These are phyloP conservation scores for Philereme vetulata DNA, from an alignment of 2,888 invertebrate species.

Conservation along the genomic window DNA sequence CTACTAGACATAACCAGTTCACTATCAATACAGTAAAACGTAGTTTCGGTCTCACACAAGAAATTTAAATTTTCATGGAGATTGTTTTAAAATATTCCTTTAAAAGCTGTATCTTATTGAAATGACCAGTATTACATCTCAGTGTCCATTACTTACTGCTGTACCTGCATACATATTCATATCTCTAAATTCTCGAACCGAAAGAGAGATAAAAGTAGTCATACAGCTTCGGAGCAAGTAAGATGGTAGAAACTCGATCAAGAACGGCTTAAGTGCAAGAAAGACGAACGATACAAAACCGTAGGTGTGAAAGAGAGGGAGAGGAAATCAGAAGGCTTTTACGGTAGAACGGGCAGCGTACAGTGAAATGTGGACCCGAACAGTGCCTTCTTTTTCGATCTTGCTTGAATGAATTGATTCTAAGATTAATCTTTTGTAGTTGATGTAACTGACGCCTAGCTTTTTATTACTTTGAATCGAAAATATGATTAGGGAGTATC, in stretches of 20 bases:
- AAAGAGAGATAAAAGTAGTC: constrained; percentile 80
- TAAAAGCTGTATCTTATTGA: constrained; percentile 68
- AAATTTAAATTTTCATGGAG: constrained; percentile 54
- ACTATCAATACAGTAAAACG: constrained; percentile 42
- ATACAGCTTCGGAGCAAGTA: constrained; percentile 78
- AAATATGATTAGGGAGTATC: constrained; percentile 47
- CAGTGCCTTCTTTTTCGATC: constrained; percentile 76
- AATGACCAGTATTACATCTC: constrained; percentile 68
- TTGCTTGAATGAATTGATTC: constrained; percentile 82
- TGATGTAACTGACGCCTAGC: constrained; percentile 62
- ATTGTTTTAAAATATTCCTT: constrained; percentile 58
- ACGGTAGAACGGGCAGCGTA: constrained; percentile 80
- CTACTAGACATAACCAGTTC: constrained; percentile 35
- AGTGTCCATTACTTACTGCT: constrained; percentile 72
- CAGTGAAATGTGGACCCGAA: constrained; percentile 79
- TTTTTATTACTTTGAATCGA: constrained; percentile 50
- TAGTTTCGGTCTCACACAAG: constrained; percentile 38
- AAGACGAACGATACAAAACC: constrained; percentile 47
- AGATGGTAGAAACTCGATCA: constrained; percentile 83
- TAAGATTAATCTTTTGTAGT: constrained; percentile 78
- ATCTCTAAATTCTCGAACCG: constrained; percentile 72
- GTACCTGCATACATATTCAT: constrained; percentile 78
- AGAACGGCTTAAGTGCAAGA: constrained; percentile 61
- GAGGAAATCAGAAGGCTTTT: constrained; percentile 79
- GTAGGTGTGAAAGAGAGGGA: constrained; percentile 58